Evolutionary conservation across 2,888 invertebrate species (phyloP), one percentile per base, ranked within the genome.

Genomic region (Philereme vetulata): DNA sequence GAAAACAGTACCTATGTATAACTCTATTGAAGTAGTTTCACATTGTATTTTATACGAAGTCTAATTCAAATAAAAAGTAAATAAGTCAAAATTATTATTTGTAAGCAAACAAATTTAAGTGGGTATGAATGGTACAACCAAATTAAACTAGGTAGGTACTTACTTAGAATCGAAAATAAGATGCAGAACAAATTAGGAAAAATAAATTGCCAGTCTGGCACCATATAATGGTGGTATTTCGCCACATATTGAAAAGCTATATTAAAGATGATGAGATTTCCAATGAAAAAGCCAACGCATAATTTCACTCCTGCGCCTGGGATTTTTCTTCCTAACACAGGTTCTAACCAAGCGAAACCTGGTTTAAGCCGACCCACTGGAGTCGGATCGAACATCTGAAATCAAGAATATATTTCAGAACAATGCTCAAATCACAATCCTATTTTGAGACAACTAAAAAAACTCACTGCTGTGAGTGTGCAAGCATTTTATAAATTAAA

Each of bases 301-400:
- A 93, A 92, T 0, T 95, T 94, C 0, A 96, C 96, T 0, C 95
- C 96, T 6, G 94, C 93, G 0, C 97, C 97, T 0, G 97, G 96
- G 38, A 95, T 95, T 64, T 95, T 94, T n/a, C 94, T 94, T 0
- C 96, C 96, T 1, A 96, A 90, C 5, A 96, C 75, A 0, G 96
- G 95, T 62, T 95, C 95, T 60, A 98, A 77, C 94, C 96, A 96
- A 21, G 94, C 93, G 73, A 96, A 96, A 66, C 95, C 94, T 0
- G 95, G 91, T 57, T 95, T 94, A 36, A 98, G 86, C 21, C 95
- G 95, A 3, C 97, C 97, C n/a, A 96, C 94, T n/a, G 95, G 88
- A 36, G 94, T 86, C 1, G 93, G 91, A 77, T 94, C 94, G 65
- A 94, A 93, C 78, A 94, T 92, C 93, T 93, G 77, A 9, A 81